A percentile compares a stretch with the other conserved stretches of the same genome.
Evolutionary conservation across 1,140 invertebrate genomes (phyloP).

Genomic region (Paramacrobiotus metropolitanus): DNA sequence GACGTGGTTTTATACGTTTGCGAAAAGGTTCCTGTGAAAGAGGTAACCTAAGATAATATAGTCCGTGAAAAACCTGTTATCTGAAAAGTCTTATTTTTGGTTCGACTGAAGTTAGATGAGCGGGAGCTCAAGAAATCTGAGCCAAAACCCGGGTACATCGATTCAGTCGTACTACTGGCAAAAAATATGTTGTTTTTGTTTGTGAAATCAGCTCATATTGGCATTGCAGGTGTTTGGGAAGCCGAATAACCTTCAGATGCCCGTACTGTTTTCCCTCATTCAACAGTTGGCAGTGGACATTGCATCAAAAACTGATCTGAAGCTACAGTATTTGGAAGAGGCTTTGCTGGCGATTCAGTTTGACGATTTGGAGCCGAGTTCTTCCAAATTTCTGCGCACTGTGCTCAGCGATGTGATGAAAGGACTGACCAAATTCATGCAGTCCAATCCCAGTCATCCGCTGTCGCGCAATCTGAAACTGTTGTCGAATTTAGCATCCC

Average conservation of each 20-base stretch:
- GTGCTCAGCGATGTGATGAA: neutral
- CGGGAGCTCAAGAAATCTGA: too few relatives aligned
- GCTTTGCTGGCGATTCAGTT: conserved; percentile 57
- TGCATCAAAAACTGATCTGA: conserved; percentile 53
- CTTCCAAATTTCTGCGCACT: neutral
- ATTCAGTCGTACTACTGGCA: too few relatives aligned
- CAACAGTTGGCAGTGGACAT: conserved; percentile 74
- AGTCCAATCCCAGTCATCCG: neutral
- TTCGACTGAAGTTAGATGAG: too few relatives aligned
- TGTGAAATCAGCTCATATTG: too few relatives aligned
- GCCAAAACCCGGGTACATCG: too few relatives aligned
- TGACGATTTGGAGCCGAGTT: conserved; percentile 41
- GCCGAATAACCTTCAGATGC: conserved; percentile 48
- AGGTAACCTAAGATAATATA: too few relatives aligned
- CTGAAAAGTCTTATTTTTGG: too few relatives aligned
- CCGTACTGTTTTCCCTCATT: conserved; percentile 64
- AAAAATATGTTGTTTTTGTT: too few relatives aligned
- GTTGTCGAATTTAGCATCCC: neutral
- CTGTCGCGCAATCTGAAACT: neutral
- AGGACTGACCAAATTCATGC: neutral
- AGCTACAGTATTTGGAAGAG: conserved; percentile 68
- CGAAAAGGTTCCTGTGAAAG: conserved; percentile 44
- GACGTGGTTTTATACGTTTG: conserved; percentile 56
- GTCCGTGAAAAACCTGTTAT: too few relatives aligned
- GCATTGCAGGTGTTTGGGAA: conserved; percentile 20